Base-by-base conservation (phyloP, 2,113 vertebrate species). In the Plectropomus leopardus region DNA sequence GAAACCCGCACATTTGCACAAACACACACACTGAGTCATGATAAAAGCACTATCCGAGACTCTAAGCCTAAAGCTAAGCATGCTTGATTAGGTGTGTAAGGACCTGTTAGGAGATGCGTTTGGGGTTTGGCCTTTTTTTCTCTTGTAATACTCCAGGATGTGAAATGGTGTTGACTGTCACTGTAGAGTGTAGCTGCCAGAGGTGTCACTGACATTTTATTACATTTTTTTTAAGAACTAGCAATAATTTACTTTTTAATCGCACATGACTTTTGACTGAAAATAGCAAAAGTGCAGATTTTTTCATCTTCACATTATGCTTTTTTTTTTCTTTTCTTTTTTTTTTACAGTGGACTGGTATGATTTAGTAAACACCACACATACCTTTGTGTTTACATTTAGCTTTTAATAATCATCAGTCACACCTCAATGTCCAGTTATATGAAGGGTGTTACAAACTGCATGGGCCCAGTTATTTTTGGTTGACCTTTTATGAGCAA, bases 61-160 rank as follows among this genome's bases (percentile, higher is more conserved):
- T 82, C n/a, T 51, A 55, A 78, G 86, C 83, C 63, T 72, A 36
- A 64, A 88, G 84, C 78, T 83, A 85, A 90, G 55, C 80, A 72
- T 75, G 78, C 66, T 83, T 89, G 83, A 89, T 92, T 80, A 83
- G 69, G 76, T 91, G 73, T 80, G 78, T 89, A 83, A 89, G 82
- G 28, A 74, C 74, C 80, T 79, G 76, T 78, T 71, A 69, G 71
- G 21, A 71, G 54, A 75, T 36, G 44, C 64, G 65, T 85, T 87
- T 85, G 53, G 47, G 24, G 42, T 53, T 68, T 48, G 30, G 45
- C 16, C n/a, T 58, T 83, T 80, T n/a, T 72, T 67, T 34, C 59
- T 40, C 26, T 54, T 77, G 57, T 13, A 72, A 60, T 58, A 83
- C 73, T 78, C 28, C 32, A 40, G 24, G 61, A 64, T 67, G 19